Evolutionary conservation across 2,888 invertebrate genomes (phyloP), one percentile per base, ranked within the genome.

Genomic region (Slavum lentiscoides): DNA sequence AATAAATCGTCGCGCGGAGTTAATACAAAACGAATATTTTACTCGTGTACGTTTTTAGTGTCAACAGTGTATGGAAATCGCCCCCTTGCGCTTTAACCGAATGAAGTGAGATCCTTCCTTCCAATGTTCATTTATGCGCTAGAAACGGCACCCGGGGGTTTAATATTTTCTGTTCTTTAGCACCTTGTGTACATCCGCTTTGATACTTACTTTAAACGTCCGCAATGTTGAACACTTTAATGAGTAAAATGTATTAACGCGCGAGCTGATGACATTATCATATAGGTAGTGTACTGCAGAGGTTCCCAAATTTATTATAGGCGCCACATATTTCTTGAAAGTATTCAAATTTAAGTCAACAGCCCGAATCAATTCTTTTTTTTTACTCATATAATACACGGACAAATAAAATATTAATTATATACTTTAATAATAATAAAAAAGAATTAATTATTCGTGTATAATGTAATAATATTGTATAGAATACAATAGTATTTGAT

Each of bases 11-110:
- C 64, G 53, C 30, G 15, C n/a, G 15, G 37, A 53, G 37, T 53
- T 64, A 53, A 74, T 74, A 74, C 49, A 53, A 64, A 37, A 74
- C 53, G n/a, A 17, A 64, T 64, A 74, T 64, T 53, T 53, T 21
- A 64, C 64, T 13, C 9, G 37, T 30, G 62, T 30, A 74, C 73
- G 49, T 74, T 30, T 70, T 30, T 64, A 53, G 37, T 37, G 74
- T 64, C 53, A 64, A 64, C 64, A 37, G 37, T 74, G 4, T 49
- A 9, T 7, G 9, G 13, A 49, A 55, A 74, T 64, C 64, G 53
- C 30, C 55, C 62, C 62, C 74, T 17, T n/a, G 53, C 15, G 64
- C 37, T 19, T 53, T 37, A n/a, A 43, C 19, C 6, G 49, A 61
- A 55, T 30, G 49, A 64, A 64, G 21, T n/a, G 15, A 74, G 49